These are phyloP conservation scores for Cotesia chilonis DNA, from an alignment of 1,140 invertebrate species.

Conservation along the genomic window DNA sequence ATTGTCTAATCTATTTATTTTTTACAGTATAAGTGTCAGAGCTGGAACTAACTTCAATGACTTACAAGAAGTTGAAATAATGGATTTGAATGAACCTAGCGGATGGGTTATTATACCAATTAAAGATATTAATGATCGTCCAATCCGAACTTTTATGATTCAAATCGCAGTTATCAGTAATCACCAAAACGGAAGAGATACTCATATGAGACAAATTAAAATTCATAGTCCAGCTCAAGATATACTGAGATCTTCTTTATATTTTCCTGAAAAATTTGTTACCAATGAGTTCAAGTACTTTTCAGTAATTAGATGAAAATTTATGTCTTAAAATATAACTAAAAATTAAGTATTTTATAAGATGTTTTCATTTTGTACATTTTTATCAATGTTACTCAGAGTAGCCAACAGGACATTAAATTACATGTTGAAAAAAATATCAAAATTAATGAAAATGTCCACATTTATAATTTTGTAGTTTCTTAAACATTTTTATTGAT, in stretches of 20 bases:
- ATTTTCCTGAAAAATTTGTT: conserved; percentile 79
- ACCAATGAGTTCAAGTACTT: conserved; percentile 85
- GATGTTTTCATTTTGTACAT: no score
- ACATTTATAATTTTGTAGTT: no score
- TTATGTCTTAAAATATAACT: conserved; percentile 41
- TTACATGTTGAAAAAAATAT: no score
- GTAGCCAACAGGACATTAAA: no score
- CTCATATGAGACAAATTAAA: conserved; percentile 96
- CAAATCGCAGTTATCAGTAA: conserved; percentile 97
- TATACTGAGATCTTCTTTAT: conserved; percentile 72
- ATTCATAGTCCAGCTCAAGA: conserved; percentile 92
- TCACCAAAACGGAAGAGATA: conserved; percentile 98
- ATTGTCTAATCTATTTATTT: conserved; percentile 25
- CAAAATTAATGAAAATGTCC: no score
- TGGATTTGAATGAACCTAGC: conserved; percentile 92
- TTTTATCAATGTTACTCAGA: no score
- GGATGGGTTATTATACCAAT: conserved; percentile 96
- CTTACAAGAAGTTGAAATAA: conserved; percentile 95
- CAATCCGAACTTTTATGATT: conserved; percentile 94
- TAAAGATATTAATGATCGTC: conserved; percentile 87
- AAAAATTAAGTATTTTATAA: neutral
- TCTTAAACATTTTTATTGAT: no score
- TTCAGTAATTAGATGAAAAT: conserved; percentile 76
- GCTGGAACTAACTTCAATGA: conserved; percentile 98
- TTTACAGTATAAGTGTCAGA: conserved; percentile 85